Evolutionary conservation across 2,888 invertebrate species (phyloP).

Genomic region (Standfussiana lucernea): DNA sequence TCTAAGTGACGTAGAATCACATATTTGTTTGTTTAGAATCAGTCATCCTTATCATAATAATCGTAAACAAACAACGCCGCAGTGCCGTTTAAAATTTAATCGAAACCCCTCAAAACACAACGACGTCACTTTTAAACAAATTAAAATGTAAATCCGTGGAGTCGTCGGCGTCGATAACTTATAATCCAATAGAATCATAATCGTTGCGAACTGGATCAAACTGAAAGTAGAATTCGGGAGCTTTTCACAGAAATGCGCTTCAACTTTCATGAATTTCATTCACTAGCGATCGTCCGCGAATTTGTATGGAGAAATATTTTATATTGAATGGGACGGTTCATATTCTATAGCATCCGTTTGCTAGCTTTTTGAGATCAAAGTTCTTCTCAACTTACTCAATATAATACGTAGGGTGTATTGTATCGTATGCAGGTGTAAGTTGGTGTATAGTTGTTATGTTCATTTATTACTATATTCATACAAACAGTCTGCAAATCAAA

Average conservation of each 20-base stretch:
- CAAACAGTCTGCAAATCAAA: neutral
- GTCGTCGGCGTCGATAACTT: slow-evolving; percentile 36
- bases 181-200: slow-evolving; percentile 52
- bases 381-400: neutral
- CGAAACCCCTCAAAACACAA: slow-evolving; percentile 12
- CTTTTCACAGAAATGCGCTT: slow-evolving; percentile 10
- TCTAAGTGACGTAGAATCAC: neutral
- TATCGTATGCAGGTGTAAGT: neutral
- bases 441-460: neutral
- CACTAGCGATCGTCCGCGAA: neutral
- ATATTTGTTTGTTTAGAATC: neutral
- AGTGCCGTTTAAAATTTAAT: slow-evolving; percentile 14
- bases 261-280: slow-evolving; percentile 19
- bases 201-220: slow-evolving; percentile 45
- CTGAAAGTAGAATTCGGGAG: slow-evolving; percentile 18
- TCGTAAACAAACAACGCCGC: neutral
- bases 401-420: no score
- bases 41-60: neutral
- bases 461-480: neutral
- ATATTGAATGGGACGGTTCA: neutral
- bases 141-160: slow-evolving; percentile 39
- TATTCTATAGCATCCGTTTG: neutral
- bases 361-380: no score
- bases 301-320: slow-evolving; percentile 13
- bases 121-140: slow-evolving; percentile 28